Percentiles rank a stretch among this genome's conserved stretches.
Conservation (phyloP, 2,797 vertebrate species). For the Brotula barbata region DNA sequence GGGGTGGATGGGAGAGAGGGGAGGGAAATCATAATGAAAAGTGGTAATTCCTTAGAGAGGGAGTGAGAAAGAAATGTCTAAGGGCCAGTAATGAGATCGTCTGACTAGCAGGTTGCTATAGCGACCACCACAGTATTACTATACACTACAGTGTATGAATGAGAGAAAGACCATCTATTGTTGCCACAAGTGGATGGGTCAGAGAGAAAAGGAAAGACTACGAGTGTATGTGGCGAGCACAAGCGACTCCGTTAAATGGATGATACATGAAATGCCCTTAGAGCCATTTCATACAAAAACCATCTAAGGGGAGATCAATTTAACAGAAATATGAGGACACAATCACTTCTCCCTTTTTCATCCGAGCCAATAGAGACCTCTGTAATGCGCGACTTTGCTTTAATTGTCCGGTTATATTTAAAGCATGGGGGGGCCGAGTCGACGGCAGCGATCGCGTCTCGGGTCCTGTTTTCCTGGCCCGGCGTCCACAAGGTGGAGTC, state of each 20-base stretch:
- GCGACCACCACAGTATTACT: slow-evolving; percentile 88
- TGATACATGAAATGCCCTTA: slow-evolving; percentile 55
- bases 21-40: slow-evolving; percentile 78
- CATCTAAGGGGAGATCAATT: slow-evolving; percentile 26
- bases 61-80: slow-evolving; percentile 95
- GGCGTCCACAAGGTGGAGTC: slow-evolving; percentile 9
- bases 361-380: not conserved
- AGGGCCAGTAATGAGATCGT: slow-evolving; percentile 97
- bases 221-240: slow-evolving; percentile 41
- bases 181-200: slow-evolving; percentile 73
- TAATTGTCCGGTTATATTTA: slow-evolving; percentile 28
- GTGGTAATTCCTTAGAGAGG: slow-evolving; percentile 78
- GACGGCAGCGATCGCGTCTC: slow-evolving; percentile 6
- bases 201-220: slow-evolving; percentile 52
- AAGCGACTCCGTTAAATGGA: slow-evolving; percentile 59
- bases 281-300: slow-evolving; percentile 24
- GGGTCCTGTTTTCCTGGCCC: slow-evolving; percentile 16
- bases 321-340: slow-evolving; percentile 16
- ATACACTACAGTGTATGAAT: slow-evolving; percentile 94
- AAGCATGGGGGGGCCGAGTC: slow-evolving; percentile 12
- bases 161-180: slow-evolving; percentile 81
- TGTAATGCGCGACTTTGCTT: slow-evolving; percentile 13
- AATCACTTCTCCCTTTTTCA: slow-evolving; percentile 15
- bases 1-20: slow-evolving; percentile 82
- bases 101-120: slow-evolving; percentile 91